phyloP scores from a whole-genome alignment of 2,113 vertebrate genomes.

The Leptosomus discolor region DNA sequence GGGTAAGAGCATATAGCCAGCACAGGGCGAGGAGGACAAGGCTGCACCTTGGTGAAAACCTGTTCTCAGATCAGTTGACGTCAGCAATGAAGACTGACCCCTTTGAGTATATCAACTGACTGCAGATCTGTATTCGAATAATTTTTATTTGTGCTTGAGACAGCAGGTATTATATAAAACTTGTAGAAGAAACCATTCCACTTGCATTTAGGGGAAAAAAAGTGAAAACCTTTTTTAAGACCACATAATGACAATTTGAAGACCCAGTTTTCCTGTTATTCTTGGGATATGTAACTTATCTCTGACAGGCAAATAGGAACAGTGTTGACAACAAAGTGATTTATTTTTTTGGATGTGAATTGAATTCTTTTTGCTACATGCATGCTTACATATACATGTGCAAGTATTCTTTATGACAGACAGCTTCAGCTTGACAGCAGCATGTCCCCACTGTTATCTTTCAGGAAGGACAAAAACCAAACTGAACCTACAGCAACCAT shows the following conservation, averaged over 20 bases:
- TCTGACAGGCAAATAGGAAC: not conserved
- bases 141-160: not conserved
- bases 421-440: not conserved
- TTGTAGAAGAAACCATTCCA: not conserved
- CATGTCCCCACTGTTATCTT: not conserved
- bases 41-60: not conserved
- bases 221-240: not conserved
- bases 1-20: not conserved
- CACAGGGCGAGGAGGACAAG: not conserved
- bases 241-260: not conserved
- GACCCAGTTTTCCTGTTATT: not conserved
- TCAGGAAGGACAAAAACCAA: not conserved
- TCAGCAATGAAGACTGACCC: not conserved
- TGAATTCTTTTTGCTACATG: not conserved
- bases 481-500: not conserved
- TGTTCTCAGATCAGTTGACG: not conserved
- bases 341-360: not conserved
- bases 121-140: not conserved
- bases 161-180: rapidly evolving
- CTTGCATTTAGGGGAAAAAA: not conserved
- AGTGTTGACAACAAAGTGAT: not conserved
- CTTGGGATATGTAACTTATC: not conserved
- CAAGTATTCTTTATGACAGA: not conserved
- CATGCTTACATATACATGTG: not conserved
- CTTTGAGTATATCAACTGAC: rapidly evolving